Base-by-base conservation (phyloP, 2,113 vertebrate genomes). In the Mormoops blainvillei region DNA sequence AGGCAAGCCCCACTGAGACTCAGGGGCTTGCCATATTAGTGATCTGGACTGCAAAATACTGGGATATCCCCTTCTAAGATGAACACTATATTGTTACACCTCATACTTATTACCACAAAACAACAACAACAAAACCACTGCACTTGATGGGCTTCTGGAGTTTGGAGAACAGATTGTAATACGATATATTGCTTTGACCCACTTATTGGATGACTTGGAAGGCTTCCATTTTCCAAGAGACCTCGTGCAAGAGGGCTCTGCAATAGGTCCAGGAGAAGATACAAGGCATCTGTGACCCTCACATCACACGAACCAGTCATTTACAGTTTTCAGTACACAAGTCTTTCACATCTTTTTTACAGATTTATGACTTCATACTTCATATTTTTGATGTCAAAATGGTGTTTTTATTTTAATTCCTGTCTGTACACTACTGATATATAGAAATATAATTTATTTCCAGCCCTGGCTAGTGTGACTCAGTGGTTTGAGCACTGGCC, bases 401-500 rank as follows among this genome's bases (percentile, higher is more conserved):
- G n/a, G 12, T 18, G 8, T 70, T 94, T 91, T 85, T 31, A 48
- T 78, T 87, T 83, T 18, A 87, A 33, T 84, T 93, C 87, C 63
- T 78, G 24, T 45, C 61, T 92, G 16, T 81, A 56, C 3, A 31
- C 2, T 76, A 4, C 36, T 77, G 33, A 2, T 87, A 33, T 48
- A 48, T 52, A 77, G 31, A 93, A 90, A 87, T 94, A 61, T 38
- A 89, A 76, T 54, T 89, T 52, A 68, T 45, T 90, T 95, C 56
- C 56, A 36, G 19, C 13, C 28, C 61, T 63, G 28, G 12, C 61
- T 63, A 28, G 61, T 63, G 61, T 63, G 28, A 28, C 24, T 63
- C 61, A 31, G 61, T 31, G 61, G 13, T 63, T 63, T 63, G 61
- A 31, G 61, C 28, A 13, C 61, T 31, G 28, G 61, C 28, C 61